These are phyloP conservation scores for Palaemon carinicauda DNA, from an alignment of 1,140 invertebrate species.

Conservation along the genomic window DNA sequence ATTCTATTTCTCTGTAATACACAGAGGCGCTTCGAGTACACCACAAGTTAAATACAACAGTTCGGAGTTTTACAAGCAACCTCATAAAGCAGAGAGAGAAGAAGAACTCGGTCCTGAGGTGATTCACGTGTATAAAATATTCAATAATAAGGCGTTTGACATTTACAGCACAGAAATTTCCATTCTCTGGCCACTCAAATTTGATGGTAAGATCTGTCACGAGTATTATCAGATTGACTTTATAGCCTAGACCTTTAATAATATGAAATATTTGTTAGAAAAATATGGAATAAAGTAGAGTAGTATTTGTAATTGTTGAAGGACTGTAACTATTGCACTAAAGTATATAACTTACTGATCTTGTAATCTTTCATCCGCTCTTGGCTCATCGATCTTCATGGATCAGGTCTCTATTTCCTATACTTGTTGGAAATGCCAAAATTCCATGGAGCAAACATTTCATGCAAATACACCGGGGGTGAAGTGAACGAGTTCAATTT, in stretches of 20 bases:
- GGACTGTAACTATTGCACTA: neutral
- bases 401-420: slow-evolving; percentile 2
- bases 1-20: neutral
- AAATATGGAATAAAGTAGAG: neutral
- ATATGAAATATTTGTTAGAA: neutral
- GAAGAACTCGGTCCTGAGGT: slow-evolving; percentile 18
- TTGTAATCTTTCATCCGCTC: neutral
- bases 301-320: neutral
- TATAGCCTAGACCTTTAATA: no score
- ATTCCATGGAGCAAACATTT: neutral
- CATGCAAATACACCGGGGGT: neutral
- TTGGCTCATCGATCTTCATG: neutral
- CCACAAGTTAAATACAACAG: neutral
- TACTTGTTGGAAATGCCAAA: neutral
- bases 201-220: neutral
- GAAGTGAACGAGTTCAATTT: neutral
- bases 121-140: slow-evolving; percentile 23
- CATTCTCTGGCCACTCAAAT: slow-evolving; percentile 11
- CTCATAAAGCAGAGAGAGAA: neutral
- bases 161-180: neutral
- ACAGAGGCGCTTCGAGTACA: neutral
- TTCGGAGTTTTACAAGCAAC: slow-evolving; percentile 1
- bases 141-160: neutral
- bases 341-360: neutral
- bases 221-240: neutral